Evolutionary conservation across 2,113 vertebrate genomes (phyloP).

Genomic region (Nannobrachium achirus): DNA sequence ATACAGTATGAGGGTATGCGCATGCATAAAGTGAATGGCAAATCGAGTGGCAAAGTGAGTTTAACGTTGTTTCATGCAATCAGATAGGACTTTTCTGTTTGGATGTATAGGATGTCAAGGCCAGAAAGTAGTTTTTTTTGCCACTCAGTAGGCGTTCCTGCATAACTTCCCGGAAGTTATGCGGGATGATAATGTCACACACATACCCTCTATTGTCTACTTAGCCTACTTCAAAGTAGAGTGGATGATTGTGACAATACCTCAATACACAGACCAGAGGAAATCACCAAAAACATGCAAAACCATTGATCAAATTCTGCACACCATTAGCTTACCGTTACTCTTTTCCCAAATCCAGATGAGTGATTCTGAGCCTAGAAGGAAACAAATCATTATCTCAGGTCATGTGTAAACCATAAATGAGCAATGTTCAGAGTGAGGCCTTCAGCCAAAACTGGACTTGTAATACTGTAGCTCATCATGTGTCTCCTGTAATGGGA

Average conservation of each 20-base stretch:
- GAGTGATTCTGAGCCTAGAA: slow-evolving; percentile 53
- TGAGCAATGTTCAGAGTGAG: slow-evolving; percentile 54
- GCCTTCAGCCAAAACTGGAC: background rate
- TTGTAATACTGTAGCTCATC: background rate
- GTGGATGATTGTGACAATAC: no score
- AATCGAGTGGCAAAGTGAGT: no score
- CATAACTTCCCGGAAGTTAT: no score
- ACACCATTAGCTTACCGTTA: slow-evolving; percentile 62
- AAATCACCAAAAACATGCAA: background rate
- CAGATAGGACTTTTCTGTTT: no score
- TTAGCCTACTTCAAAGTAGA: no score
- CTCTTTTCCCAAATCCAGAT: slow-evolving; percentile 52
- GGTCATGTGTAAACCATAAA: background rate
- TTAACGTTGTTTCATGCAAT: no score
- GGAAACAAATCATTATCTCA: slow-evolving; percentile 25
- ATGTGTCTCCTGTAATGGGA: background rate
- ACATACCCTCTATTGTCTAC: background rate
- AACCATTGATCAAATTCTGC: background rate
- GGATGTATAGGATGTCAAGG: no score
- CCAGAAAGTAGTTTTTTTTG: no score
- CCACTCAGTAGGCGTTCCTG: no score
- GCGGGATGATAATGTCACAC: background rate
- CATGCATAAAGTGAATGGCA: no score
- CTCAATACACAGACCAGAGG: no score
- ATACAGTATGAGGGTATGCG: no score